Conservation (phyloP, 2,797 vertebrate species). For the Tiaroga cobitis region DNA sequence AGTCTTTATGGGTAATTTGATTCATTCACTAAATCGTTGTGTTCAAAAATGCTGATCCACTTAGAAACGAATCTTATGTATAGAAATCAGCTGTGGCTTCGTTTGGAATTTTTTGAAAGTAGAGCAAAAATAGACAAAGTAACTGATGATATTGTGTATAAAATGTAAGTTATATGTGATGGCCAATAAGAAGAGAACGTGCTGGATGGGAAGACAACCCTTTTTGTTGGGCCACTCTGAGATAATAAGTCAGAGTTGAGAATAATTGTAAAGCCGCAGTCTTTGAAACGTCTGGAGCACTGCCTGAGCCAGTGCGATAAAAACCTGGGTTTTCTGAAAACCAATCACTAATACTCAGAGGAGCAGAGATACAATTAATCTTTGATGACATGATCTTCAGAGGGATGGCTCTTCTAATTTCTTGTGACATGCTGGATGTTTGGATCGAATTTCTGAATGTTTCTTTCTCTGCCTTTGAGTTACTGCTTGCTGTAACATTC, state of each 20-base stretch:
- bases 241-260: constrained; percentile 66
- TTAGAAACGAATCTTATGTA: background rate
- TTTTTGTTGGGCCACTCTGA: constrained; percentile 56
- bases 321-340: constrained; percentile 66
- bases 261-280: constrained; percentile 64
- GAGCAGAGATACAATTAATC: constrained; percentile 73
- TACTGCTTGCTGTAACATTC: background rate
- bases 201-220: constrained; percentile 50
- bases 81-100: background rate
- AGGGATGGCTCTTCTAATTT: constrained; percentile 65
- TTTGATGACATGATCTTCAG: constrained; percentile 75
- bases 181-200: background rate
- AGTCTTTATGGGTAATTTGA: background rate
- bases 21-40: background rate
- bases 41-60: background rate
- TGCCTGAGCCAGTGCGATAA: constrained; percentile 79
- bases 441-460: constrained; percentile 72
- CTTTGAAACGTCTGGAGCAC: constrained; percentile 63
- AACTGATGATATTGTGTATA: background rate
- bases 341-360: constrained; percentile 74
- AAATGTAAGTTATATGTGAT: background rate
- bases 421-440: constrained; percentile 66
- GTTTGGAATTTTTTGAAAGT: background rate
- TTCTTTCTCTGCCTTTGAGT: constrained; percentile 51
- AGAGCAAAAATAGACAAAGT: background rate